These are phyloP conservation scores for Caenorhabditis parvicauda DNA, from an alignment of 2,888 invertebrate species.

Conservation along the genomic window DNA sequence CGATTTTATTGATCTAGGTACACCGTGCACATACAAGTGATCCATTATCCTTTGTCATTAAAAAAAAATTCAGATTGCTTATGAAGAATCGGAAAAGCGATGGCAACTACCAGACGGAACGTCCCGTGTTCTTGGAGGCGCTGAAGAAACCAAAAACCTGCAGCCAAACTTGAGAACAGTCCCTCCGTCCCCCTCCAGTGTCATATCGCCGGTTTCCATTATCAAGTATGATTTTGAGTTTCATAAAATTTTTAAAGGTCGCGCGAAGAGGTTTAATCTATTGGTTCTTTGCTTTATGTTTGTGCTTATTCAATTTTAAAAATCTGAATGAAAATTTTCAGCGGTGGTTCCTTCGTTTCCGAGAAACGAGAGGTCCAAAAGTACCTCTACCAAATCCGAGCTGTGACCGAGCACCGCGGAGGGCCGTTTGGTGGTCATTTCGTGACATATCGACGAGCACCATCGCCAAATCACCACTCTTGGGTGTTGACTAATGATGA, in stretches of 20 bases:
- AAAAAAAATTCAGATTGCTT: slow-evolving; percentile 22
- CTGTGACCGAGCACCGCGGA: slow-evolving; percentile 87
- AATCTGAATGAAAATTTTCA: slow-evolving; percentile 25
- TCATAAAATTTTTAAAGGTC: no score
- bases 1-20: no score
- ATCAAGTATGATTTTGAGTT: no score
- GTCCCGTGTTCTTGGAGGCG: slow-evolving; percentile 41
- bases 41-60: no score
- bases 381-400: slow-evolving; percentile 75
- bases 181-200: no score
- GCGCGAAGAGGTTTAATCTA: no score
- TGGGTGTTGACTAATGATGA: slow-evolving; percentile 87
- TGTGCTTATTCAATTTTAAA: no score
- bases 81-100: slow-evolving; percentile 17
- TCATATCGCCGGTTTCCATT: no score
- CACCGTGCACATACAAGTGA: no score
- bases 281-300: no score
- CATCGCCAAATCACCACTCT: slow-evolving; percentile 64
- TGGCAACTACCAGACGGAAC: slow-evolving; percentile 35
- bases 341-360: slow-evolving; percentile 43
- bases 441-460: slow-evolving; percentile 79
- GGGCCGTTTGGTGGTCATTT: slow-evolving; percentile 89
- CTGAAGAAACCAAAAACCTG: no score
- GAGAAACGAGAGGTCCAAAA: slow-evolving; percentile 30
- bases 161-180: no score